phyloP scores from a whole-genome alignment of 23 tunicate genomes.

The Botrylloides violaceus region DNA sequence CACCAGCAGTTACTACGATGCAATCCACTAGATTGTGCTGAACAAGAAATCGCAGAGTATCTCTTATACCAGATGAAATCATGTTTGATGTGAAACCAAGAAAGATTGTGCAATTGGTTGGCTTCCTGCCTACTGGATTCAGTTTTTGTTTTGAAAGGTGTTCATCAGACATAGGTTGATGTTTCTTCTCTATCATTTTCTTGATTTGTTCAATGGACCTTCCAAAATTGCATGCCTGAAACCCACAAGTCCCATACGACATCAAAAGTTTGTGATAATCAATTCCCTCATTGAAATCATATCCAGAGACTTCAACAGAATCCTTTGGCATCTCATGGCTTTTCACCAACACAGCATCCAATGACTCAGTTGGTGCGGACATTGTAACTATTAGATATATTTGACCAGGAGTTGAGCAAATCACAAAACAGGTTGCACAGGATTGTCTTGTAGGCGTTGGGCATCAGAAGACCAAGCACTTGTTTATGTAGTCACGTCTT shows the following conservation, averaged over 20 bases:
- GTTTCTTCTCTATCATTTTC: slow-evolving; percentile 69
- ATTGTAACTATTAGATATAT: too few species aligned
- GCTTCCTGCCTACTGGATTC: slow-evolving; percentile 60
- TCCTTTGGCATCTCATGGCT: slow-evolving; percentile 55
- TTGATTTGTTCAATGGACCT: slow-evolving; percentile 65
- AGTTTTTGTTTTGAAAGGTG: slow-evolving; percentile 36
- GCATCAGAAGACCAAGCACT: too few species aligned
- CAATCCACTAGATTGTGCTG: slow-evolving; percentile 94
- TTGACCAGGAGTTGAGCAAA: too few species aligned
- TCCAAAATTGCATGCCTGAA: slow-evolving; percentile 86
- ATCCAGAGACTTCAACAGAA: slow-evolving; percentile 52
- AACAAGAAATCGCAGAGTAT: slow-evolving; percentile 57
- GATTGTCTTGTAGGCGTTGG: too few species aligned
- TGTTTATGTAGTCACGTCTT: too few species aligned
- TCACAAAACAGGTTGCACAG: too few species aligned
- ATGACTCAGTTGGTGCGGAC: slow-evolving; percentile 33
- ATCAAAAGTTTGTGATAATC: slow-evolving; percentile 59
- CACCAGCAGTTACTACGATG: slow-evolving; percentile 82
- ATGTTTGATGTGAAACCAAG: slow-evolving; percentile 90
- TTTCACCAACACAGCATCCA: slow-evolving; percentile 51
- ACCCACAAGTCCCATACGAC: slow-evolving; percentile 52
- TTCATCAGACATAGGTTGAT: slow-evolving; percentile 41
- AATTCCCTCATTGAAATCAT: slow-evolving; percentile 89
- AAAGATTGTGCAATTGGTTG: slow-evolving; percentile 86
- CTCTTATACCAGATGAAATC: slow-evolving; percentile 80